Base-by-base conservation (phyloP, 2,113 vertebrate genomes). In the Cygnus buccinator region DNA sequence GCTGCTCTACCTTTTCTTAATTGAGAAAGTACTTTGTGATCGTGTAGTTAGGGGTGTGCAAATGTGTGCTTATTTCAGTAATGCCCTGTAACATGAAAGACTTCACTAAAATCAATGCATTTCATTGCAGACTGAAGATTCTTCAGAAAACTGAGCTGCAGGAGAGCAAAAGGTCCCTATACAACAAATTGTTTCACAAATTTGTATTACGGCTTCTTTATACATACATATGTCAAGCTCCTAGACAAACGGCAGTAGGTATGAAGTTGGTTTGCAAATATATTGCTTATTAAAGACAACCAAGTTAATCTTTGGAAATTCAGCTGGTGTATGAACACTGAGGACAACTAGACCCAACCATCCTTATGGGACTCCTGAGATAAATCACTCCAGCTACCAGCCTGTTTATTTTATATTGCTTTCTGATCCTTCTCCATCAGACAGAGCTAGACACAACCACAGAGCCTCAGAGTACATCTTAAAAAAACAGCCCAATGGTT, bases 1-100 rank as follows among this genome's bases (percentile, higher is more conserved):
- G 52, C 79, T 84, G 33, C 35, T 82, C 81, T 83, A 57, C 28
- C 43, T 75, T 57, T 91, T 95, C 71, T 82, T 84, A 97, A 91
- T 28, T 93, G 78, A 95, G 35, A 79, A 87, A 17, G 17, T 76
- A 72, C 59, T 89, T 35, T 72, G 58, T 67, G 86, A 88, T 94
- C 50, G 43, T 58, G 52, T 18, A 81, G 72, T 80, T 52, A 61
- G 13, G 8, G n/a, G 70, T 8, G 4, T 33, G 35, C 70, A 77
- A 46, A 87, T 37, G n/a, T 25, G 13, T 92, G 19, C 26, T 26
- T 48, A 76, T 50, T 59, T 78, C 46, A 90, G 52, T 54, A 75
- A 70, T 83, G 46, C 25, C 81, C 62, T 57, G 2, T 39, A 76
- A 84, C 62, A 76, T 66, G 50, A 89, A 84, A 86, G 62, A 55